Evolutionary conservation across 2,113 vertebrate genomes (phyloP).

Genomic region (Pterocles orientalis): DNA sequence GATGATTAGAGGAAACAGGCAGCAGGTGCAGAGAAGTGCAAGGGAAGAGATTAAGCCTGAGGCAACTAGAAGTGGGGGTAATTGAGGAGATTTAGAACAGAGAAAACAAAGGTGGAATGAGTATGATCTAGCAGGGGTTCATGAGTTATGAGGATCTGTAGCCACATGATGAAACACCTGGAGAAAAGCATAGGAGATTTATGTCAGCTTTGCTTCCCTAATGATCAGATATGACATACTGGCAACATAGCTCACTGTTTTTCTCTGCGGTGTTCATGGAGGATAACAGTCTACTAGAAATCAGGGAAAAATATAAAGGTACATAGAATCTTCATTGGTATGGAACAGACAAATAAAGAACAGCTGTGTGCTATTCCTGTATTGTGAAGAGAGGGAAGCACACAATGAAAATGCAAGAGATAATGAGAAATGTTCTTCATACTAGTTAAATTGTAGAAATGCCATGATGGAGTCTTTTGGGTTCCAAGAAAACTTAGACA

Average conservation of each 20-base stretch:
- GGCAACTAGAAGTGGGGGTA: background rate
- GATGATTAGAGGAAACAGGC: background rate
- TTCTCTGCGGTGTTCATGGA: background rate
- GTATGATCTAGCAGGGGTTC: background rate
- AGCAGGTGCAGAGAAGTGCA: background rate
- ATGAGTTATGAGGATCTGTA: background rate
- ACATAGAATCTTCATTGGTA: background rate
- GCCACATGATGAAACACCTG: rapidly evolving
- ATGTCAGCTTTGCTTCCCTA: background rate
- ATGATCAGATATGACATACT: background rate
- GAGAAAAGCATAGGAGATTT: background rate
- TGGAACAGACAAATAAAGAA: background rate
- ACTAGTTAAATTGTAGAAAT: background rate
- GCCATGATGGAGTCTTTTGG: background rate
- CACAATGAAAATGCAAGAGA: background rate
- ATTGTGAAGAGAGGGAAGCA: background rate
- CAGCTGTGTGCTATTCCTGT: background rate
- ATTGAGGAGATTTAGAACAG: background rate
- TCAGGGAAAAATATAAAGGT: background rate
- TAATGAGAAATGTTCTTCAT: background rate
- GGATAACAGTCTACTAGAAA: background rate
- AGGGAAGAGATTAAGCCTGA: background rate
- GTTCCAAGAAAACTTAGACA: background rate
- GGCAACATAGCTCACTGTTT: background rate
- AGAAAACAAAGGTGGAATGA: background rate